phyloP scores from a whole-genome alignment of 2,888 invertebrate species.

The Parthenolecanium corni region DNA sequence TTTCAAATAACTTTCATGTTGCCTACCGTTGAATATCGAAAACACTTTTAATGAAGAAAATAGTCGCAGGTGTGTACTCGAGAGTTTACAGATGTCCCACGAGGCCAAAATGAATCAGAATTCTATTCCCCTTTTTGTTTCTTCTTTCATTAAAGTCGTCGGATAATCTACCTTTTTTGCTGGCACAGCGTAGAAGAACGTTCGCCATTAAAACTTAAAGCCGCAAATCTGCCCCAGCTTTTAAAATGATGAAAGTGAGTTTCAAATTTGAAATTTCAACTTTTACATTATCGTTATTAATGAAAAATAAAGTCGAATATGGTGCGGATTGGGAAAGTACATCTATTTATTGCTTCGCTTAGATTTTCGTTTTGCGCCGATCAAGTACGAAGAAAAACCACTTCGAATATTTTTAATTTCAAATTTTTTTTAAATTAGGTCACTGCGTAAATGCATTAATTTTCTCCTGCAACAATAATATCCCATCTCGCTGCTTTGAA shows the following conservation, averaged over 20 bases:
- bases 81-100: constrained; percentile 27
- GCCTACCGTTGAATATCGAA: constrained; percentile 21
- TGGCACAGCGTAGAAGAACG: background rate
- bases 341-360: too few species aligned
- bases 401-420: too few species aligned
- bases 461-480: too few species aligned
- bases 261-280: constrained; percentile 6
- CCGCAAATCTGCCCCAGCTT: constrained; percentile 22
- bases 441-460: too few species aligned
- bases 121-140: constrained; percentile 13
- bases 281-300: constrained; percentile 4
- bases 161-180: constrained; percentile 8
- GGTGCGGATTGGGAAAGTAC: too few species aligned
- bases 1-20: too few species aligned
- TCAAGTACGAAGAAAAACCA: too few species aligned
- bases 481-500: too few species aligned
- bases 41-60: constrained; percentile 24
- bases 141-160: constrained; percentile 1
- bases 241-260: constrained; percentile 18
- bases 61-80: constrained; percentile 28
- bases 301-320: too few species aligned
- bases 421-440: too few species aligned
- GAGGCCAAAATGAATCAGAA: constrained; percentile 19
- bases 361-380: too few species aligned
- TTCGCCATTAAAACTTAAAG: constrained; percentile 19